These are phyloP conservation scores for Terrapene triunguis DNA, from an alignment of 2,113 vertebrate genomes.

Conservation along the genomic window DNA sequence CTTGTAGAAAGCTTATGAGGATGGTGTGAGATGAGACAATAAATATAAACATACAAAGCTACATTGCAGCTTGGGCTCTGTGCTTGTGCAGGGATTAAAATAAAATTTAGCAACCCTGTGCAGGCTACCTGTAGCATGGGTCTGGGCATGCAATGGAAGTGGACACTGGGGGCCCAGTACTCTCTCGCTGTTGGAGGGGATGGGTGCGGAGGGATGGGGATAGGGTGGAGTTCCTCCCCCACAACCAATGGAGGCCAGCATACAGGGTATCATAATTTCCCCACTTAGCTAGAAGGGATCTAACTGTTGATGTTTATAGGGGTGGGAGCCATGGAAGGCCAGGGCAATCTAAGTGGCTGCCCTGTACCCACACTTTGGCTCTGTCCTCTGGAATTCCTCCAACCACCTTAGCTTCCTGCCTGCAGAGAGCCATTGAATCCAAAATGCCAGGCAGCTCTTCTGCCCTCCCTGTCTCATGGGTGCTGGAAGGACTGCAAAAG, in stretches of 20 bases:
- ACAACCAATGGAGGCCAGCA: not conserved
- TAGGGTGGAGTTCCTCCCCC: not conserved
- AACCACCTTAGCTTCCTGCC: not conserved
- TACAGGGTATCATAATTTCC: not conserved
- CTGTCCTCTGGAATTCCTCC: not conserved
- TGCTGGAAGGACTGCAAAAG: not conserved
- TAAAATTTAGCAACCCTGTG: not conserved
- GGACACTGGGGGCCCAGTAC: not conserved
- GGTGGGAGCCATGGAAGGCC: not conserved
- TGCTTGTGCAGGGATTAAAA: not conserved
- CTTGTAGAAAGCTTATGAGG: not conserved
- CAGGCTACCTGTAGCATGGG: not conserved
- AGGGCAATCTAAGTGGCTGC: too few species aligned
- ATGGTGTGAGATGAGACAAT: accelerated
- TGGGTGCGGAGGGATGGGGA: not conserved
- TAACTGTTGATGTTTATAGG: not conserved
- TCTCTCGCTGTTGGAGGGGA: not conserved
- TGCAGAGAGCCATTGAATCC: not conserved
- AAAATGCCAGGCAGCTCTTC: not conserved
- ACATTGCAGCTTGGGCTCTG: not conserved
- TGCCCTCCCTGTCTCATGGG: not conserved
- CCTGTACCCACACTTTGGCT: not conserved
- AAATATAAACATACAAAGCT: not conserved
- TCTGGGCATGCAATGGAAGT: accelerated
- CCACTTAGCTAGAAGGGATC: not conserved